Evolutionary conservation across 2,797 vertebrate species (phyloP), one percentile per base, ranked within the genome.

Genomic region (Sylvia borin): DNA sequence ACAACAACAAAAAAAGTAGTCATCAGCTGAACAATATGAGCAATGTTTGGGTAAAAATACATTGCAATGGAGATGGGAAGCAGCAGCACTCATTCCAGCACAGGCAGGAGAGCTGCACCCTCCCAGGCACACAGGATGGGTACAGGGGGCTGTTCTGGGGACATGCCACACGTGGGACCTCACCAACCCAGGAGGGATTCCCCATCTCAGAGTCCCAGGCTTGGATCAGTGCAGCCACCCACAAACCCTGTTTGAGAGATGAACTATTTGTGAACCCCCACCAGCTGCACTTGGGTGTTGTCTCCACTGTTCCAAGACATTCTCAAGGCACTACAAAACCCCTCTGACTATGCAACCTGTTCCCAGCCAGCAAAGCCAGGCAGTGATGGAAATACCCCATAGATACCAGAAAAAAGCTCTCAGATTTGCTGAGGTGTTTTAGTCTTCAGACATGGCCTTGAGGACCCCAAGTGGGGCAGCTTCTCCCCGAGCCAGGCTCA

Each of bases 21-120:
- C 71, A 80, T 85, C 90, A 86, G 40, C 58, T 57, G 91, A 94
- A 92, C 73, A 90, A 85, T 51, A 88, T 40, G 43, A 95, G 85
- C 8, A 13, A 71, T 45, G 66, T 87, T 83, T 70, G 82, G 79
- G 72, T 90, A 94, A 84, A 94, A 95, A 94, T 64, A 45, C 29
- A 16, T 22, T 19, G 24, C 70, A 48, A 88, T 1, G 3, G 32
- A 22, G 90, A 70, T 25, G n/a, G 74, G 71, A 84, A 78, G 71
- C 1, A 2, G 68, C 75, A 82, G 67, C 16, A 3, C 8, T 67
- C 0, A 0, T 53, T 81, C 26, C 70, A 26, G 43, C 1, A 1
- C 24, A 36, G 66, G 17, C 73, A 79, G 58, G 16, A 80, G 62
- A 84, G 54, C 21, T 3, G 10, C 8, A 27, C 14, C 48, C 51